A percentile compares a stretch with the other conserved stretches of the same genome.
Evolutionary conservation across 1,140 invertebrate genomes (phyloP).

Genomic region (Aporrectodea caliginosa): DNA sequence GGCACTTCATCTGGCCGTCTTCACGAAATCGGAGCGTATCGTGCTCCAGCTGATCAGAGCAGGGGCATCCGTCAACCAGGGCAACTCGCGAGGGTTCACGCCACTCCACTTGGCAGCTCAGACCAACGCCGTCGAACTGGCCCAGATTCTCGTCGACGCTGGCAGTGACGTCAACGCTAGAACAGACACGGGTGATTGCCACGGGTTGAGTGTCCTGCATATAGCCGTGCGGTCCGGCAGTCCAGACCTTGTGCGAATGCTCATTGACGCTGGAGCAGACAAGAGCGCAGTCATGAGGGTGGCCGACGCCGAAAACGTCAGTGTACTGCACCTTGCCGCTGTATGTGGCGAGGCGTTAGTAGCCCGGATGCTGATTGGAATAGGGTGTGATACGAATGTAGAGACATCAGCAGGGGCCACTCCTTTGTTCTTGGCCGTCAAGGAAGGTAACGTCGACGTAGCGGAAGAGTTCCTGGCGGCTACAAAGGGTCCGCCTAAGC

Average conservation of each 20-base stretch:
- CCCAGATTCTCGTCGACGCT: slow-evolving; percentile 80
- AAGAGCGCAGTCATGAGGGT: no score
- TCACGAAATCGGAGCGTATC: slow-evolving; percentile 79
- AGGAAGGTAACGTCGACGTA: no score
- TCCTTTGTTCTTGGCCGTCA: no score
- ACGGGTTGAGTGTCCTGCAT: slow-evolving; percentile 96
- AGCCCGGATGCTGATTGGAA: no score
- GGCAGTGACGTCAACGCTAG: slow-evolving; percentile 85
- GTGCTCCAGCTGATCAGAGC: slow-evolving; percentile 73
- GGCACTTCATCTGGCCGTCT: slow-evolving; percentile 90
- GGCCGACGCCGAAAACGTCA: no score
- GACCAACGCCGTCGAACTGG: slow-evolving; percentile 90
- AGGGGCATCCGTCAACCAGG: slow-evolving; percentile 86
- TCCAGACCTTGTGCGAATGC: slow-evolving; percentile 88
- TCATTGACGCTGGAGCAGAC: slow-evolving; percentile 90
- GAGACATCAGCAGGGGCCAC: no score
- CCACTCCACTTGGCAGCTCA: slow-evolving; percentile 94
- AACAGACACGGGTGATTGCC: slow-evolving; percentile 59
- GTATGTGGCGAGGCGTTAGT: no score
- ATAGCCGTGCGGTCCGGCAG: slow-evolving; percentile 97
- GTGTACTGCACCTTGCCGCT: no score
- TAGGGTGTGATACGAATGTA: no score
- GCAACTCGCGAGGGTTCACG: slow-evolving; percentile 95
- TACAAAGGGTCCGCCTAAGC: no score
- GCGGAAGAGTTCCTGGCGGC: no score